These are phyloP conservation scores for Hippocampus zosterae DNA, from an alignment of 2,113 vertebrate genomes.

Conservation along the genomic window DNA sequence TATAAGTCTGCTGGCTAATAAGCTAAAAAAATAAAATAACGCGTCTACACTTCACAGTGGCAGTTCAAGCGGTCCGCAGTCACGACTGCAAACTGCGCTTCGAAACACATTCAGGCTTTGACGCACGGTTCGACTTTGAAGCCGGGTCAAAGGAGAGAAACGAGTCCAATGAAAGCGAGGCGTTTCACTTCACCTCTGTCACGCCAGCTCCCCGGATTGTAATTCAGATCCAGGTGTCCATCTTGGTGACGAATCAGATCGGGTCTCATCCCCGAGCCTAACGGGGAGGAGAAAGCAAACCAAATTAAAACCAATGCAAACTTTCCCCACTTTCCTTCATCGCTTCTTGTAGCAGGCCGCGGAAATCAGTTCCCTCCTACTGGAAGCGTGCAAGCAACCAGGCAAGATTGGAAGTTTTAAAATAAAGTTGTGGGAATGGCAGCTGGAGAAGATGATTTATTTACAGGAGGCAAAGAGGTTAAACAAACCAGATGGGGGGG, in stretches of 20 bases:
- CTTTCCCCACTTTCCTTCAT: constrained; percentile 31
- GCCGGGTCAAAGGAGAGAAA: constrained; percentile 32
- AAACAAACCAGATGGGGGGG: constrained; percentile 20
- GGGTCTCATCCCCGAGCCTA: constrained; percentile 65
- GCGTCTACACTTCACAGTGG: background rate
- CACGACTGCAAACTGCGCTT: background rate
- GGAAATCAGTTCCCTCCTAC: constrained; percentile 12
- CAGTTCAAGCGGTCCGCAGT: constrained; percentile 11
- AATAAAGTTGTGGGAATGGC: constrained; percentile 17
- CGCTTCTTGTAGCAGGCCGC: constrained; percentile 14
- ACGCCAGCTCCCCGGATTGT: constrained; percentile 69
- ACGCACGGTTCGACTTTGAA: background rate
- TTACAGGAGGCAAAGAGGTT: constrained; percentile 19
- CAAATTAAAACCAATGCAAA: constrained; percentile 46
- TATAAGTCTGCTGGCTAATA: background rate
- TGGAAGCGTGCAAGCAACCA: constrained; percentile 12
- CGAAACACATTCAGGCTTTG: background rate
- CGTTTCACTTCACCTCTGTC: constrained; percentile 70
- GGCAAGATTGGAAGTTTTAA: constrained; percentile 18
- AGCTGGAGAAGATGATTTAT: constrained; percentile 27
- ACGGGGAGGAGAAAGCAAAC: constrained; percentile 65
- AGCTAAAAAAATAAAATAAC: background rate
- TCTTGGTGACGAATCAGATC: constrained; percentile 69
- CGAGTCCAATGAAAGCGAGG: constrained; percentile 57
- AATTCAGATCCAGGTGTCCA: constrained; percentile 70